Evolutionary conservation across 1,140 invertebrate species (phyloP).

Genomic region (Dreissena polymorpha): DNA sequence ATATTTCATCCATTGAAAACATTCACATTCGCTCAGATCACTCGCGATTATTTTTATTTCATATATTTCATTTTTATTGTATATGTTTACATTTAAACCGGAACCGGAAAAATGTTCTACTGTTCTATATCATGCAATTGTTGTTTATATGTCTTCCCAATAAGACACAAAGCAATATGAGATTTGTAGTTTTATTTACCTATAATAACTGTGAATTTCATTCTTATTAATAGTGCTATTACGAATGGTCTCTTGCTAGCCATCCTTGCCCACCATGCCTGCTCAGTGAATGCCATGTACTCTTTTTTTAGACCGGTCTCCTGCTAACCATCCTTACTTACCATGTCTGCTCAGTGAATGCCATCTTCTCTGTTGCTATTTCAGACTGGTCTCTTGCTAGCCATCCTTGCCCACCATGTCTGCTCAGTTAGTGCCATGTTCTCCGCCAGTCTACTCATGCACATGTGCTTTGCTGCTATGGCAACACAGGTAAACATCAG

Average conservation of each 20-base stretch:
- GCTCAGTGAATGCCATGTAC: slow-evolving; percentile 68
- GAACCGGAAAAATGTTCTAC: too few species aligned
- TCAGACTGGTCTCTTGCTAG: slow-evolving; percentile 66
- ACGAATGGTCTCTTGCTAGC: slow-evolving; percentile 65
- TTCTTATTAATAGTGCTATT: too few species aligned
- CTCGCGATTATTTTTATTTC: too few species aligned
- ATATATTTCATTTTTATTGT: too few species aligned
- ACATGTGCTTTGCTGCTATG: slow-evolving; percentile 73
- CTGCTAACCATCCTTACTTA: slow-evolving; percentile 67
- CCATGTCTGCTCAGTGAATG: slow-evolving; percentile 68
- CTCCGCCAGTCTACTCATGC: slow-evolving; percentile 75
- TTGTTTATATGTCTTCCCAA: too few species aligned
- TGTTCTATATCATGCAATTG: too few species aligned
- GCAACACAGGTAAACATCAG: slow-evolving; percentile 55
- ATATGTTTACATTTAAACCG: too few species aligned
- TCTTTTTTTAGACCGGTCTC: slow-evolving; percentile 67
- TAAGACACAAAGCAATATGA: too few species aligned
- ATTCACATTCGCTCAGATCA: too few species aligned
- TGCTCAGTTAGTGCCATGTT: slow-evolving; percentile 70
- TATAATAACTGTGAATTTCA: too few species aligned
- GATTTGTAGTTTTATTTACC: too few species aligned
- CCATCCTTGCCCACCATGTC: slow-evolving; percentile 72
- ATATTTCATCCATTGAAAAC: too few species aligned
- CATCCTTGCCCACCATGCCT: slow-evolving; percentile 72
- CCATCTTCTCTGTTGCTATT: slow-evolving; percentile 71